Conservation (phyloP, 2,113 vertebrate species). For the Sebastes schlegelii region DNA sequence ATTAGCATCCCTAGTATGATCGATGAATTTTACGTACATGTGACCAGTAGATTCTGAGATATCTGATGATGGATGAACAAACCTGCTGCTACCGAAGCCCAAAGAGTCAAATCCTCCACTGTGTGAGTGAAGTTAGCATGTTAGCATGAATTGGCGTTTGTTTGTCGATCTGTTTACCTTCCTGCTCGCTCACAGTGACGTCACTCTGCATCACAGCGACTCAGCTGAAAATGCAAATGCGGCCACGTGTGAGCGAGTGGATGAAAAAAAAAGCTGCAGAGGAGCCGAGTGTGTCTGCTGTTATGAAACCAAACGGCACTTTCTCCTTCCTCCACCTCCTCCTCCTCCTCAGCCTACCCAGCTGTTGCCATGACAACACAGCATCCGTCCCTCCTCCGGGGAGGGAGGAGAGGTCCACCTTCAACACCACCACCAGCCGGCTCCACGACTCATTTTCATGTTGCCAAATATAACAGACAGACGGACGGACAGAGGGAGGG, state of each 20-base stretch:
- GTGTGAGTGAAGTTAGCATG: not conserved
- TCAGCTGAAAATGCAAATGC: not conserved
- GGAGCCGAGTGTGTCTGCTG: conserved; percentile 17
- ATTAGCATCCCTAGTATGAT: not conserved
- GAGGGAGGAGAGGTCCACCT: not conserved
- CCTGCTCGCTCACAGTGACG: not conserved
- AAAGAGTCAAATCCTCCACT: not conserved
- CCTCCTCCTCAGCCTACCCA: conserved; percentile 37
- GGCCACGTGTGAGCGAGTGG: not conserved
- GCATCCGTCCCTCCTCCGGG: conserved; percentile 35
- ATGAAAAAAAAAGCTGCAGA: not conserved
- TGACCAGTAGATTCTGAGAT: not conserved
- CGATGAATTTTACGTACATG: too few species aligned
- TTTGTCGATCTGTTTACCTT: not conserved
- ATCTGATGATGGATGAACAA: not conserved
- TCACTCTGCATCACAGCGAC: not conserved
- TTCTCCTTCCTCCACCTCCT: conserved; percentile 30
- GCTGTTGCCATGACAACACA: conserved; percentile 72
- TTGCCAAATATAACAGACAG: conserved; percentile 68
- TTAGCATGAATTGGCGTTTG: not conserved
- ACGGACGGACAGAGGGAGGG: conserved; percentile 29
- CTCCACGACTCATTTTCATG: conserved; percentile 60
- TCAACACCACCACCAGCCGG: conserved; percentile 14
- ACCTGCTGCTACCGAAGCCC: not conserved
- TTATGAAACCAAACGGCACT: conserved; percentile 44